Base-by-base conservation (phyloP, 2,113 vertebrate species). In the Lycaon pictus region DNA sequence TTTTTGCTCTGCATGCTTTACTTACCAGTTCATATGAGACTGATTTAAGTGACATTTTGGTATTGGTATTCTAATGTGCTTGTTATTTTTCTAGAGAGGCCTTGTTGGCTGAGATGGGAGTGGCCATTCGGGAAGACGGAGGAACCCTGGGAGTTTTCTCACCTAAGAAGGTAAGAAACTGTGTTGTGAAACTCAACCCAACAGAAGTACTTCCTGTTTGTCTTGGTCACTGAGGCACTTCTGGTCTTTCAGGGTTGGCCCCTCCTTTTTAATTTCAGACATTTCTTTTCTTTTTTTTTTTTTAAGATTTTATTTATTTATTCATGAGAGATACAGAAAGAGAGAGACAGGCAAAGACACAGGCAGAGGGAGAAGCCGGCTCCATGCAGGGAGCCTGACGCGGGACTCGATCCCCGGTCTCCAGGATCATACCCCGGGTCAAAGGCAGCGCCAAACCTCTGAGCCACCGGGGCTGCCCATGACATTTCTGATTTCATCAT, bases 121-220 rank as follows among this genome's bases (percentile, higher is more conserved):
- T 99, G 88, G 99, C 99, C 74, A 99, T 99, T 98, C 99, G 99
- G 65, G 99, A 99, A 98, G 99, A 99, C 93, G 99, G 99, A 95
- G 99, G 99, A 98, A 99, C 99, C 4, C 98, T 99, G 96, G 99
- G 99, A 2, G 99, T 99, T 77, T 99, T 99, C 97, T 99, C 99
- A 22, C 99, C 99, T 51, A 99, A 99, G 99, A 99, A 99, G 99
- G 99, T 99, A 99, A 17, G 90, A 84, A 62, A 74, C 43, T 48
- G 25, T 32, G 23, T 55, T 90, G 29, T 89, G 25, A 95, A 67
- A 62, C 12, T 35, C 67, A 83, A 15, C 25, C 56, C 88, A 51
- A 94, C 35, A 65, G 35, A 91, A 94, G 32, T 11, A 58, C 17
- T 58, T 91, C n/a, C 43, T 16, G 9, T 80, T 76, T 91, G 58